A percentile compares a stretch with the other conserved stretches of the same genome.
Conservation (phyloP, 2,888 invertebrate species). For the Melikaiella ostensackeni region DNA sequence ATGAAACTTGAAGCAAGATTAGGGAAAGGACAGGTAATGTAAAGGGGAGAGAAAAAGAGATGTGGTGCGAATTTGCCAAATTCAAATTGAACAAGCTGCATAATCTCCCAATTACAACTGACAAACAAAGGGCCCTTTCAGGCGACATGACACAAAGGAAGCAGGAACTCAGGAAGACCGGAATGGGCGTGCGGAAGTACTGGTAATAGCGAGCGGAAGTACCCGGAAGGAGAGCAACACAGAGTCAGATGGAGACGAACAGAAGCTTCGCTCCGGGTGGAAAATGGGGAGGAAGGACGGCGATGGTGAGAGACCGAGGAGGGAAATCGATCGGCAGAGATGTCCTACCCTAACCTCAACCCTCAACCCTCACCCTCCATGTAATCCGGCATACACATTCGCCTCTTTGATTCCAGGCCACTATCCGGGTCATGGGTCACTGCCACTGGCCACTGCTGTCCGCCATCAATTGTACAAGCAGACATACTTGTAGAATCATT, state of each 20-base stretch:
- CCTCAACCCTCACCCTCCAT: constrained; percentile 62
- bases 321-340: constrained; percentile 67
- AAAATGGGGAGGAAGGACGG: constrained; percentile 59
- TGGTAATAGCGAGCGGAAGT: constrained; percentile 42
- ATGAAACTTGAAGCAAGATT: neutral
- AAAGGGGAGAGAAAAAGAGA: neutral
- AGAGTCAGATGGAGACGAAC: constrained; percentile 49
- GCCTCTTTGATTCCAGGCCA: constrained; percentile 65
- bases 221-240: constrained; percentile 43
- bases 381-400: constrained; percentile 60
- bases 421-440: constrained; percentile 76
- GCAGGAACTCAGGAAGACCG: constrained; percentile 18
- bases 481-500: constrained; percentile 40
- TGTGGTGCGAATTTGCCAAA: neutral
- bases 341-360: constrained; percentile 70
- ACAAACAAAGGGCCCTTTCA: constrained; percentile 2
- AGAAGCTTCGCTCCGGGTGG: constrained; percentile 37
- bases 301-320: constrained; percentile 61
- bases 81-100: constrained; percentile 6
- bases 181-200: constrained; percentile 45
- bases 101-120: constrained; percentile 21
- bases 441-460: constrained; percentile 67
- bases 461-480: constrained; percentile 56
- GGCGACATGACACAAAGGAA: constrained; percentile 7
- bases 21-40: neutral